Percentiles rank a stretch among this genome's conserved stretches.
phyloP scores from a whole-genome alignment of 1,140 invertebrate genomes.

The Spodoptera frugiperda region DNA sequence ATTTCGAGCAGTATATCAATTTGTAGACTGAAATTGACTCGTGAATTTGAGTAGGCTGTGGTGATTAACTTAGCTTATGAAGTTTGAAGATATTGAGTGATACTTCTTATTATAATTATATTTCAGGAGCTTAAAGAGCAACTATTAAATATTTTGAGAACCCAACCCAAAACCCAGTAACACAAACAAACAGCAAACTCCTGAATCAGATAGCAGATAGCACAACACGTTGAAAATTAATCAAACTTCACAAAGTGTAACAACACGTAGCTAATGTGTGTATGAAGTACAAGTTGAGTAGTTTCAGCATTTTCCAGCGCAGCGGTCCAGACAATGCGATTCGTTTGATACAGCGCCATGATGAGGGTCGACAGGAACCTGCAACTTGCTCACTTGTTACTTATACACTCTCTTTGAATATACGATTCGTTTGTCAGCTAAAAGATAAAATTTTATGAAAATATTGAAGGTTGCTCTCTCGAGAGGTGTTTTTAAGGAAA shows the following conservation, averaged over 20 bases:
- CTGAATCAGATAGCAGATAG: neutral
- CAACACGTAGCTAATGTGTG: neutral
- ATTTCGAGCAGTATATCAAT: neutral
- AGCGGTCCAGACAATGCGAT: conserved; percentile 40
- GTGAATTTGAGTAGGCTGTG: too few relatives aligned
- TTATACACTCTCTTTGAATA: neutral
- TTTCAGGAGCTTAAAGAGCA: too few relatives aligned
- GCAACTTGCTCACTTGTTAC: neutral
- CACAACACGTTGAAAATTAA: neutral
- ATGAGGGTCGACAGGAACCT: conserved; percentile 17
- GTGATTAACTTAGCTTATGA: too few relatives aligned
- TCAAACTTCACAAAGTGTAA: neutral
- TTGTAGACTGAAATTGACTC: too few relatives aligned
- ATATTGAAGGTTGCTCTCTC: neutral
- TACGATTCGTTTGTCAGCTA: conserved; percentile 8
- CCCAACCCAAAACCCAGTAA: too few relatives aligned
- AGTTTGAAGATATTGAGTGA: too few relatives aligned
- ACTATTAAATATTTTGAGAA: too few relatives aligned
- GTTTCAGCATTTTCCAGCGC: conserved; percentile 45
- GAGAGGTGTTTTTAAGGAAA: neutral
- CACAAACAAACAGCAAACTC: too few relatives aligned
- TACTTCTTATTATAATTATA: too few relatives aligned
- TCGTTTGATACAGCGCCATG: conserved; percentile 41
- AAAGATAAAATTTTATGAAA: conserved; percentile 21
- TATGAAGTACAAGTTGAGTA: neutral